Evolutionary conservation across 2,888 invertebrate species (phyloP).

Genomic region (Bedellia somnulentella): DNA sequence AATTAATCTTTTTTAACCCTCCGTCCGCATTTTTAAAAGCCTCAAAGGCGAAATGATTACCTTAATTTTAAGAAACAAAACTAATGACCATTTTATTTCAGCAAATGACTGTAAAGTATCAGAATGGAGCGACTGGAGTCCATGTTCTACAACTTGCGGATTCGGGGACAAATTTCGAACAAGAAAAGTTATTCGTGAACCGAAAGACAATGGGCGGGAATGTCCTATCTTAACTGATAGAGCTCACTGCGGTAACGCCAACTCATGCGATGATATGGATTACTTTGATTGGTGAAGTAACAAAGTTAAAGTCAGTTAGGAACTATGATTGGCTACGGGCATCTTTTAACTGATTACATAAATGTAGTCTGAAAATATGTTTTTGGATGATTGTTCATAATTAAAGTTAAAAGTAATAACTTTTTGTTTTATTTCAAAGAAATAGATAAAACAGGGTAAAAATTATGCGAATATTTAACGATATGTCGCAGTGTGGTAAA

Average conservation of each 20-base stretch:
- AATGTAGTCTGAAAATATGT: too few relatives aligned
- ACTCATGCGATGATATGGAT: conserved; percentile 37
- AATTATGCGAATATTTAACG: too few relatives aligned
- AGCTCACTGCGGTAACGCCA: conserved; percentile 34
- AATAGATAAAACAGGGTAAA: too few relatives aligned
- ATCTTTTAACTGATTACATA: too few relatives aligned
- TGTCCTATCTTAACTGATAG: conserved; percentile 35
- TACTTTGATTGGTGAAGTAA: conserved; percentile 37
- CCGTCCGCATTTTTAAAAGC: too few relatives aligned
- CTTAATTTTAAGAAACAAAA: too few relatives aligned
- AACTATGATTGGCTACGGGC: too few relatives aligned
- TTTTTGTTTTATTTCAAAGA: too few relatives aligned
- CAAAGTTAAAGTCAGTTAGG: conserved; percentile 1
- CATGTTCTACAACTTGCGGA: conserved; percentile 85
- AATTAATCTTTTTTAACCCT: too few relatives aligned
- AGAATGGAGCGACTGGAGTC: conserved; percentile 82
- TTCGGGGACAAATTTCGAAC: conserved; percentile 83
- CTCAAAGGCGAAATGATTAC: too few relatives aligned
- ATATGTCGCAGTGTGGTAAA: too few relatives aligned
- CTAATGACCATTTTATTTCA: conserved; percentile 39
- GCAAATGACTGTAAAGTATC: conserved; percentile 81
- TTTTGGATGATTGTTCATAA: too few relatives aligned
- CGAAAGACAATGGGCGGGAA: conserved; percentile 69
- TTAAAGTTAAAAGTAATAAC: conserved; percentile 8
- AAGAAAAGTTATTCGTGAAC: conserved; percentile 69